Conservation (phyloP, 2,888 invertebrate genomes). For the Limnephilus lunatus region DNA sequence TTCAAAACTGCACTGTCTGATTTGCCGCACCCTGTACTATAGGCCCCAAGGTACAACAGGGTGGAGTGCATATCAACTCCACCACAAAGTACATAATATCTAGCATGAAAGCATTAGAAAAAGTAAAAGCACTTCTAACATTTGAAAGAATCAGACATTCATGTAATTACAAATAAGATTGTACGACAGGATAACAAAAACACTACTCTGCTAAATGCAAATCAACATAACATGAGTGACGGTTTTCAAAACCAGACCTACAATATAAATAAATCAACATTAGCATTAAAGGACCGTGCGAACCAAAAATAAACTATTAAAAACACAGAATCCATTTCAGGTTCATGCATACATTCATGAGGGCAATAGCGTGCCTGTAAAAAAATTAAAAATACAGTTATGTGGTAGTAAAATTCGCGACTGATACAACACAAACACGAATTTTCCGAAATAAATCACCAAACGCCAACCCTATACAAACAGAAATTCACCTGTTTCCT, state of each 20-base stretch:
- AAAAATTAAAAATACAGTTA: not conserved
- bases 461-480: not conserved
- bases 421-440: constrained; percentile 12
- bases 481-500: not conserved
- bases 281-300: not conserved
- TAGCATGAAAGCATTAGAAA: too few species aligned
- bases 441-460: not conserved
- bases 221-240: not conserved
- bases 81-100: too few species aligned
- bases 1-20: too few species aligned
- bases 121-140: too few species aligned
- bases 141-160: not conserved
- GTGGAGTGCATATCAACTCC: too few species aligned
- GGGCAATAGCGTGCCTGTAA: not conserved
- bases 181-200: not conserved
- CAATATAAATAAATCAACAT: not conserved
- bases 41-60: too few species aligned
- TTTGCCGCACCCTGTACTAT: too few species aligned
- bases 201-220: not conserved
- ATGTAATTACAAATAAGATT: not conserved
- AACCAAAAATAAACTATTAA: not conserved
- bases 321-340: not conserved
- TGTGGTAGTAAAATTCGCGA: not conserved
- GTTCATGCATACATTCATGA: not conserved
- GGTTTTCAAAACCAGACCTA: not conserved